Percentiles rank a stretch among this genome's conserved stretches.
phyloP scores from a whole-genome alignment of 2,888 invertebrate genomes.

The Drosophila seclusa region DNA sequence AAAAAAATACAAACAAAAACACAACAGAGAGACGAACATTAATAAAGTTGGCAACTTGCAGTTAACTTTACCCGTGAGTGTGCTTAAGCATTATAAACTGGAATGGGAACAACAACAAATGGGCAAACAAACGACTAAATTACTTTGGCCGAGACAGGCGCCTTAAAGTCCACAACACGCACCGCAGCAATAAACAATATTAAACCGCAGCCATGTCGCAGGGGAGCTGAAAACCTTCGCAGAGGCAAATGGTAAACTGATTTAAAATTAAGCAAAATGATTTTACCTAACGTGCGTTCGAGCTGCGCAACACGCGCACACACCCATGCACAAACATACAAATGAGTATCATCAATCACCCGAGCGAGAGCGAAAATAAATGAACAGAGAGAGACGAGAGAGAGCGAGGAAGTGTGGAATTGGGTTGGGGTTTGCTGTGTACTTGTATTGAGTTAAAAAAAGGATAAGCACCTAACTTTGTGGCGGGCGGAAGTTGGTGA shows the following conservation, averaged over 20 bases:
- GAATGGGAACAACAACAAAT: constrained; percentile 39
- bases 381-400: constrained; percentile 2
- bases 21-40: constrained; percentile 61
- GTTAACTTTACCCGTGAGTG: constrained; percentile 78
- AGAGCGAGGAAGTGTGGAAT: not conserved
- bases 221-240: constrained; percentile 35
- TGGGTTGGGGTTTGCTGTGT: constrained; percentile 5
- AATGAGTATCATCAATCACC: constrained; percentile 78
- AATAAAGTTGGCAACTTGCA: constrained; percentile 76
- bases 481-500: constrained; percentile 29
- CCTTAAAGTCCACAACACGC: constrained; percentile 71
- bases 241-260: constrained; percentile 72
- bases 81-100: constrained; percentile 75
- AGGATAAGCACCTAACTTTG: constrained; percentile 66
- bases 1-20: constrained; percentile 21
- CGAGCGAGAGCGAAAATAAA: constrained; percentile 17
- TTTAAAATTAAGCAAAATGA: constrained; percentile 79
- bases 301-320: constrained; percentile 20
- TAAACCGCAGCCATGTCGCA: constrained; percentile 51
- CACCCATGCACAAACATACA: constrained; percentile 33
- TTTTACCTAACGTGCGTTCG: constrained; percentile 56
- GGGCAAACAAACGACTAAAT: constrained; percentile 69
- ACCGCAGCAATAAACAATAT: constrained; percentile 73
- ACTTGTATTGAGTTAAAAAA: constrained; percentile 29
- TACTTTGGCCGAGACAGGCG: constrained; percentile 51